phyloP scores from a whole-genome alignment of 2,888 invertebrate genomes.

The Oscheius myriophilus region DNA sequence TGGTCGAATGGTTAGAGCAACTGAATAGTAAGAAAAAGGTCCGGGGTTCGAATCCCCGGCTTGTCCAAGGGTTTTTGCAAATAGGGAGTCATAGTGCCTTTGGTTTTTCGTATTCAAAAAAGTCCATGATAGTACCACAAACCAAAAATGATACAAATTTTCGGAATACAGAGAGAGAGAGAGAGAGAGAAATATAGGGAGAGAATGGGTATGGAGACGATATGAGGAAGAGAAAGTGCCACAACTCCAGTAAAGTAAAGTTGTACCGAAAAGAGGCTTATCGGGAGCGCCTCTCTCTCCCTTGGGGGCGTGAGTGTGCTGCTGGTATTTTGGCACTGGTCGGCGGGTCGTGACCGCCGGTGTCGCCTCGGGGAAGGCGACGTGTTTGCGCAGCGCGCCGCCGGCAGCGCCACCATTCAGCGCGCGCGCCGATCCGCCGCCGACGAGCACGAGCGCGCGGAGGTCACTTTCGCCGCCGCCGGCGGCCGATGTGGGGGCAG shows the following conservation, averaged over 20 bases:
- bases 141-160: no score
- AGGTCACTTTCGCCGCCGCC: constrained; percentile 24
- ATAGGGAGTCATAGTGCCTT: no score
- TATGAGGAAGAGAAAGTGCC: not conserved
- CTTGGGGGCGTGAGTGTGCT: not conserved
- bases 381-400: constrained; percentile 15
- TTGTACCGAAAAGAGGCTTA: not conserved
- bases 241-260: not conserved
- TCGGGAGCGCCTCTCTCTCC: not conserved
- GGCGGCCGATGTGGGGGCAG: not conserved
- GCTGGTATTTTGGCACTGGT: constrained; percentile 12
- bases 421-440: constrained; percentile 2
- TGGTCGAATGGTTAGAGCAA: no score
- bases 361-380: constrained; percentile 24
- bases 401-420: constrained; percentile 26
- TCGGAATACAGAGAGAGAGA: no score
- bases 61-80: no score
- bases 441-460: constrained; percentile 28
- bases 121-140: no score
- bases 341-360: constrained; percentile 24
- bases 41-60: no score
- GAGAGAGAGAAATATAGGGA: not conserved
- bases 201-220: not conserved
- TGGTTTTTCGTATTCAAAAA: no score
- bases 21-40: no score